These are phyloP conservation scores for Chelonus formosanus DNA, from an alignment of 2,888 invertebrate genomes.

Conservation along the genomic window DNA sequence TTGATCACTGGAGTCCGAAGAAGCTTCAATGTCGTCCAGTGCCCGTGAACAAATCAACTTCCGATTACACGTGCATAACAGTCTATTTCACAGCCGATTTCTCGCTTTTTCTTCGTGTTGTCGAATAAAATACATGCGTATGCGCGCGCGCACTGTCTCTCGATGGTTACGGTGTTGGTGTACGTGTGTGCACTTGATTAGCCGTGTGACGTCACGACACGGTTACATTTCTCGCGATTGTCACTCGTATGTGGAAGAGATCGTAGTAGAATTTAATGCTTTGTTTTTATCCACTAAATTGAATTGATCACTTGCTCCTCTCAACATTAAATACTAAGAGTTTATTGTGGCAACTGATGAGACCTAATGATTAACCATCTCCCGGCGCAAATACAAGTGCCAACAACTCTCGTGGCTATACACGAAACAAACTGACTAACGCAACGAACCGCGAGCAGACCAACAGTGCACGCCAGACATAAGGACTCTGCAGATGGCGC, in stretches of 20 bases:
- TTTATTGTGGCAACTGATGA: not conserved
- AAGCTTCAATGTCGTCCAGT: slow-evolving; percentile 12
- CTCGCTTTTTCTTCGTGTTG: slow-evolving; percentile 9
- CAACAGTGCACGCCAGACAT: slow-evolving; percentile 40
- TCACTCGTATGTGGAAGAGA: slow-evolving; percentile 46
- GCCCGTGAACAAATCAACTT: slow-evolving; percentile 2
- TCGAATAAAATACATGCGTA: slow-evolving; percentile 18
- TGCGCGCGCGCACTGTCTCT: slow-evolving; percentile 33
- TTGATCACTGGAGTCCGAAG: not conserved
- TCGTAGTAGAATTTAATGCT: not conserved
- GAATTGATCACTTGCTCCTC: not conserved
- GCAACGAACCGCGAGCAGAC: slow-evolving; percentile 51
- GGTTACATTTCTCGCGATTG: slow-evolving; percentile 61
- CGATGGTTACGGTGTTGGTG: slow-evolving; percentile 34
- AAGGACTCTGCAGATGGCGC: slow-evolving; percentile 53
- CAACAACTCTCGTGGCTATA: slow-evolving; percentile 55
- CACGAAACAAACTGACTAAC: slow-evolving; percentile 60
- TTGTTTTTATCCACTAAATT: not conserved
- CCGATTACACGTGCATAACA: slow-evolving; percentile 24
- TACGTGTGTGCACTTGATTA: slow-evolving; percentile 61
- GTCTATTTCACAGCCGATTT: slow-evolving; percentile 21
- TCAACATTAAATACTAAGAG: not conserved
- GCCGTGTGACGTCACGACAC: slow-evolving; percentile 61
- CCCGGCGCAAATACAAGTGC: slow-evolving; percentile 44
- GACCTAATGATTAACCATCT: slow-evolving; percentile 8